These are phyloP conservation scores for Lanistes nyassanus DNA, from an alignment of 1,140 invertebrate species.

Conservation along the genomic window DNA sequence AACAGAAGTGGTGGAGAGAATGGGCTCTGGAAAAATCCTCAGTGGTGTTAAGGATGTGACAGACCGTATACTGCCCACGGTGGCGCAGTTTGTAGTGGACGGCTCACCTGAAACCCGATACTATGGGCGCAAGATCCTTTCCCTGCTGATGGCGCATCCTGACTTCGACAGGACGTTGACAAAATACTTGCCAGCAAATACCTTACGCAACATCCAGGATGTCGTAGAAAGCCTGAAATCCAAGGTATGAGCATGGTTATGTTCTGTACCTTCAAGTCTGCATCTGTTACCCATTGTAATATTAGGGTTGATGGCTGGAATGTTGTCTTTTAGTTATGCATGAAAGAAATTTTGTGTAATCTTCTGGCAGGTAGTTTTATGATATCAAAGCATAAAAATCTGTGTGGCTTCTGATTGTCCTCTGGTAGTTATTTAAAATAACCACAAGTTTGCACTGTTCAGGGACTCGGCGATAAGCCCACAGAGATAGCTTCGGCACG, in stretches of 20 bases:
- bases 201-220: constrained; percentile 76
- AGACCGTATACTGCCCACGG: constrained; percentile 81
- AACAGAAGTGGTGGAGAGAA: constrained; percentile 73
- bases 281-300: background rate
- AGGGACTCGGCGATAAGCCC: constrained; percentile 64
- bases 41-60: constrained; percentile 79
- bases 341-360: background rate
- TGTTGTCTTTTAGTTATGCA: background rate
- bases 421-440: too few species aligned
- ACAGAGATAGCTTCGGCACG: constrained; percentile 60
- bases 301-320: background rate
- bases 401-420: too few species aligned
- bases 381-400: too few species aligned
- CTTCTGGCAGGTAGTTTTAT: too few species aligned
- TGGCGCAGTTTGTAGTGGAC: constrained; percentile 85
- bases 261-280: background rate
- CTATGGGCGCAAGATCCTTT: constrained; percentile 77
- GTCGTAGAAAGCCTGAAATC: constrained; percentile 72
- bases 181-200: constrained; percentile 75
- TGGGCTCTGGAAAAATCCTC: constrained; percentile 80
- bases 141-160: constrained; percentile 71
- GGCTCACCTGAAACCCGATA: constrained; percentile 86
- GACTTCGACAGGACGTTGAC: constrained; percentile 74
- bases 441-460: too few species aligned
- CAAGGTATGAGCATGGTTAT: constrained; percentile 55